Evolutionary conservation across 2,113 vertebrate genomes (phyloP), one percentile per base, ranked within the genome.

Genomic region (Gasterosteus aculeatus): DNA sequence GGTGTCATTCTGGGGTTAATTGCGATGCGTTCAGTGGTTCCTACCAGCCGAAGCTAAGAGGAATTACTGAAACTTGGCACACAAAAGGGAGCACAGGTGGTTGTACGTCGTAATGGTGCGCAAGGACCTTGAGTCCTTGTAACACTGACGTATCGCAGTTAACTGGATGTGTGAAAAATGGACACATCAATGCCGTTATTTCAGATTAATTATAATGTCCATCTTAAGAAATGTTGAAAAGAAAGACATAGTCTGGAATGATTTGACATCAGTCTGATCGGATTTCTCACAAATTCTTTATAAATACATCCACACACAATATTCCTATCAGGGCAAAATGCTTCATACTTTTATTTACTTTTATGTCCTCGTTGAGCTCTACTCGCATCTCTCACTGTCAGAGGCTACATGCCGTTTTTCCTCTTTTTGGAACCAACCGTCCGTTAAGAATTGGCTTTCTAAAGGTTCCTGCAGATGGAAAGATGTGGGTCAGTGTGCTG

Each of bases 401-500:
- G 22, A 26, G 22, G 22, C 22, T 26, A 26, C 1, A 26, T 26
- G 22, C 39, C 49, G 14, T 82, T 66, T 47, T 39, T 33, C 53
- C 10, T 75, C 19, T 7, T 53, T 53, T 63, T 68, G n/a, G 47
- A 64, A 61, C 9, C 57, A 72, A 46, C 58, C 54, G 44, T 66
- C 60, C 2, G 2, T 14, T 39, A 41, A 79, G 67, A 82, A 49
- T 35, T 35, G 33, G 33, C 3, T 75, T 83, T 80, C 57, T 75
- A 44, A 83, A 85, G 72, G 69, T 78, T 81, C 77, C 78, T 73
- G 51, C 58, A 84, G 80, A 79, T 72, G 61, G 56, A 70, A 7
- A 26, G 80, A 92, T 91, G 62, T 92, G 89, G 91, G 92, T 92
- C 89, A 92, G 86, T 92, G 81, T 92, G 90, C 80, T 92, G 88